Evolutionary conservation across 2,888 invertebrate species (phyloP).

Genomic region (Troides helena): DNA sequence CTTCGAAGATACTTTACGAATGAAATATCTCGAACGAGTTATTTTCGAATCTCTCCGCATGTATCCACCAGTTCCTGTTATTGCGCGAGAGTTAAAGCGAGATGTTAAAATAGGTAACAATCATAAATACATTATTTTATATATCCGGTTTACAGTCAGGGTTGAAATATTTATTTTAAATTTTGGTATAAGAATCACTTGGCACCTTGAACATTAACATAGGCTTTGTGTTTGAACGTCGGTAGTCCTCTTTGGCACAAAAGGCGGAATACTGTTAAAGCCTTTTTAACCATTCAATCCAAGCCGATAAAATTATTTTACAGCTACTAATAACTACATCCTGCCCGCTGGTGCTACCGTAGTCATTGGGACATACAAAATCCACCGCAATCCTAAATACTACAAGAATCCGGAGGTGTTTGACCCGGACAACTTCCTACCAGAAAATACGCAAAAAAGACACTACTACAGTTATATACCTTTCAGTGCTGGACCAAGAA

Average conservation of each 20-base stretch:
- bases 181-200: no score
- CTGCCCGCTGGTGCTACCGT: conserved; percentile 87
- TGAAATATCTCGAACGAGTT: conserved; percentile 90
- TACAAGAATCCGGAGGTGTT: conserved; percentile 86
- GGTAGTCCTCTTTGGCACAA: no score
- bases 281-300: no score
- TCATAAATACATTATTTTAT: background rate
- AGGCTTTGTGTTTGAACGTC: no score
- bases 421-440: conserved; percentile 89
- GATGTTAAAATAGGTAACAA: conserved; percentile 84
- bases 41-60: conserved; percentile 87
- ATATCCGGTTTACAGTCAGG: no score
- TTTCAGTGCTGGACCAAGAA: conserved; percentile 90
- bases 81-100: conserved; percentile 85
- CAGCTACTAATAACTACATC: conserved; percentile 82
- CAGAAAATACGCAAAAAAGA: conserved; percentile 86
- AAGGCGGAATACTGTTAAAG: no score
- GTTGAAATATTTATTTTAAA: no score
- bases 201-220: no score
- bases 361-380: conserved; percentile 82
- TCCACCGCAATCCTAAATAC: conserved; percentile 84
- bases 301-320: conserved; percentile 31
- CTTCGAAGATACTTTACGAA: conserved; percentile 87
- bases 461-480: conserved; percentile 91
- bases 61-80: conserved; percentile 90